Evolutionary conservation across 2,797 vertebrate genomes (phyloP).

Genomic region (Heteromormyrus szaboi): DNA sequence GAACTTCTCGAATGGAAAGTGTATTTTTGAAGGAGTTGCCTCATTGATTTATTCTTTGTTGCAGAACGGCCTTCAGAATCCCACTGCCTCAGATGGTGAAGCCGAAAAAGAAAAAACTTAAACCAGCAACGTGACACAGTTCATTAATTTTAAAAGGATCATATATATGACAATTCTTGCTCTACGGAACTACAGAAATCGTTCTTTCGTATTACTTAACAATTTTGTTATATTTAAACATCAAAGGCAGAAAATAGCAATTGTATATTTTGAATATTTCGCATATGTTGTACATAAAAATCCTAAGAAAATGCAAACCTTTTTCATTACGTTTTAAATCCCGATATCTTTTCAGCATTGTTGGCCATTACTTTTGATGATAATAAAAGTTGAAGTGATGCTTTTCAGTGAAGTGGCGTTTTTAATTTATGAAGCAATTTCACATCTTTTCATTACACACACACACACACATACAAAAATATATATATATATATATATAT

Average conservation of each 20-base stretch:
- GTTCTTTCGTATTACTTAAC: neutral
- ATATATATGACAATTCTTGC: neutral
- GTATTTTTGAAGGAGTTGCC: neutral
- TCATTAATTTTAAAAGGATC: neutral
- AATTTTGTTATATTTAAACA: neutral
- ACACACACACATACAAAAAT: no score
- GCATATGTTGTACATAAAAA: neutral
- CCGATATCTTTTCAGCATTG: neutral
- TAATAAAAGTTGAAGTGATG: neutral
- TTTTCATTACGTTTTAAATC: conserved; percentile 7
- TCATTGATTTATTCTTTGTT: conserved; percentile 32
- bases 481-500: no score
- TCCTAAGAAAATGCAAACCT: neutral
- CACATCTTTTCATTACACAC: neutral
- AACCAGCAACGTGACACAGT: conserved; percentile 54
- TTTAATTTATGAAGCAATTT: neutral
- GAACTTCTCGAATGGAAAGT: neutral
- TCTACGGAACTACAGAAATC: neutral
- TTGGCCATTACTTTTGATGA: neutral
- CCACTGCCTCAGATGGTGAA: conserved; percentile 90
- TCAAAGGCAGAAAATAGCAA: neutral
- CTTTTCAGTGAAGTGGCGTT: neutral
- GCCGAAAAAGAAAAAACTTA: conserved; percentile 92
- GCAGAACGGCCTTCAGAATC: conserved; percentile 95
- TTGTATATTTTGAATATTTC: conserved; percentile 11